Evolutionary conservation across 2,797 vertebrate genomes (phyloP).

Genomic region (Gallirallus australis): DNA sequence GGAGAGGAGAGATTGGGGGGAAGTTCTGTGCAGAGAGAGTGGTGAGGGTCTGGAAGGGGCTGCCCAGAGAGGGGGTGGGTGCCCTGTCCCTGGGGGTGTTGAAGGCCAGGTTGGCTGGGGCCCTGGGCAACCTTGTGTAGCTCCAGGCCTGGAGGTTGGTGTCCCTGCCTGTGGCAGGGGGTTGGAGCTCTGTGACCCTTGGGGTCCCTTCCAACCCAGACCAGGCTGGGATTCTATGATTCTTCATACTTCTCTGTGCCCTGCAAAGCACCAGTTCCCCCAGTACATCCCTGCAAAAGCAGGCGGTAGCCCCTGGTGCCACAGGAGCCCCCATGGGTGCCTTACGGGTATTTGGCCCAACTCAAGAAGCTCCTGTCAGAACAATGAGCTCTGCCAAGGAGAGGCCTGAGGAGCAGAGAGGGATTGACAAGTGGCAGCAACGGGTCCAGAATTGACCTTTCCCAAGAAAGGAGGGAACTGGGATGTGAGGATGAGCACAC

Average conservation of each 20-base stretch:
- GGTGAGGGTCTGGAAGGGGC: too few species aligned
- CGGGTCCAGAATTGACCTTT: neutral
- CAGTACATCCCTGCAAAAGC: neutral
- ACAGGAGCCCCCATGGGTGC: accelerated
- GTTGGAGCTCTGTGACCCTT: too few species aligned
- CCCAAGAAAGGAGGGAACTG: neutral
- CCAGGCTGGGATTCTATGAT: too few species aligned
- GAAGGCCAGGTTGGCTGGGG: too few species aligned
- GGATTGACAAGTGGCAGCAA: neutral
- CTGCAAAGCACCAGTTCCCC: neutral
- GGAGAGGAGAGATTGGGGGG: too few species aligned
- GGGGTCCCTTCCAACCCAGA: too few species aligned
- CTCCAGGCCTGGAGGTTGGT: too few species aligned
- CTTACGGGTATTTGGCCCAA: neutral
- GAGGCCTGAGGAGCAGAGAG: neutral
- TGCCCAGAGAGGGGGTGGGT: too few species aligned
- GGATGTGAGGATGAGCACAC: neutral
- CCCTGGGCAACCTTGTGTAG: too few species aligned
- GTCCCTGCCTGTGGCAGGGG: too few species aligned
- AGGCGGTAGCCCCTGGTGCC: neutral
- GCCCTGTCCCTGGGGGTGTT: too few species aligned
- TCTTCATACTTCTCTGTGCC: neutral
- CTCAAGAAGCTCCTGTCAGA: neutral
- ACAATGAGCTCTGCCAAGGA: neutral
- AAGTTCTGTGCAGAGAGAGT: too few species aligned